Evolutionary conservation across 1,140 invertebrate species (phyloP).

Genomic region (Tyrophagus putrescentiae): DNA sequence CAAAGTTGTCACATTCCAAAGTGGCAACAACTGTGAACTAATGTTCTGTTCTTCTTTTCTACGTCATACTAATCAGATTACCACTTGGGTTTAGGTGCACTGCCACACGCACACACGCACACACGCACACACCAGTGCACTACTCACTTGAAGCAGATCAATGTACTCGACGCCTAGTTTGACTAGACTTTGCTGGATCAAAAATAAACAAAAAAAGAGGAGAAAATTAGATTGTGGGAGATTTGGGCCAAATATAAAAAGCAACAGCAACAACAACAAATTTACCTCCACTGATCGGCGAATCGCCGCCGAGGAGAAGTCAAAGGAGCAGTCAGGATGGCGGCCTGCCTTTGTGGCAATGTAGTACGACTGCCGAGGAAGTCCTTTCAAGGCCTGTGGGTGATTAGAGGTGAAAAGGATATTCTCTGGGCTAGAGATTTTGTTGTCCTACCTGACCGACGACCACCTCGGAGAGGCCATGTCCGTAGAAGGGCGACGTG

Average conservation of each 20-base stretch:
- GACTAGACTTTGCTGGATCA: no score
- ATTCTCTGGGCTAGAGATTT: background rate
- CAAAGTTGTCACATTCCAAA: no score
- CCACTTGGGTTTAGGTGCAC: no score
- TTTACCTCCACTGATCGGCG: conserved; percentile 56
- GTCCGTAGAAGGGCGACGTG: conserved; percentile 74
- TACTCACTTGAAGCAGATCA: conserved; percentile 64
- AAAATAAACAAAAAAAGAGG: no score
- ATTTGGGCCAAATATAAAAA: no score
- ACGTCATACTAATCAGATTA: no score
- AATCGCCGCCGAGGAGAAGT: conserved; percentile 63
- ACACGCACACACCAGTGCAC: background rate
- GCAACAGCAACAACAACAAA: no score
- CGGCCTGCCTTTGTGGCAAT: conserved; percentile 83
- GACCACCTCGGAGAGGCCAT: conserved; percentile 48
- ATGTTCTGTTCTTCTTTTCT: no score
- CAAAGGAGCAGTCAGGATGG: conserved; percentile 53
- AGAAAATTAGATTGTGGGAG: no score
- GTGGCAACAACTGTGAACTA: no score
- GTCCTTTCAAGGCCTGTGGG: conserved; percentile 48
- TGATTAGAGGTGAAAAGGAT: conserved; percentile 1
- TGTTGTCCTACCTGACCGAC: conserved; percentile 56
- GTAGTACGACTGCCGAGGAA: conserved; percentile 68
- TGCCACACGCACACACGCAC: background rate
- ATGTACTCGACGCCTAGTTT: conserved; percentile 62